phyloP scores from a whole-genome alignment of 2,888 invertebrate species.

The Didymodactylos carnosus region DNA sequence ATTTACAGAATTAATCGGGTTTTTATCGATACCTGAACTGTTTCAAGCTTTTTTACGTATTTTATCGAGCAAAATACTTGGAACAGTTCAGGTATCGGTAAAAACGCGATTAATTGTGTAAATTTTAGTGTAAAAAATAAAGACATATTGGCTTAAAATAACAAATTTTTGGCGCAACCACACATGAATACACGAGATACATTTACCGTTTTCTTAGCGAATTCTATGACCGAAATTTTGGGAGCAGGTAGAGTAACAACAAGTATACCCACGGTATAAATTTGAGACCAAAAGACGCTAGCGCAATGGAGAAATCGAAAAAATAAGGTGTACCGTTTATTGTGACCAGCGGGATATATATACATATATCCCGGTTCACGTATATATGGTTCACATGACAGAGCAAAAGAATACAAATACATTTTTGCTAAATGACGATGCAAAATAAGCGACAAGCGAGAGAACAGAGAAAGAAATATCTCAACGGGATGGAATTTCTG shows the following conservation, averaged over 20 bases:
- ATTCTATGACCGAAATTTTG: background rate
- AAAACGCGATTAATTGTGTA: no score
- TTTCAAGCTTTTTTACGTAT: background rate
- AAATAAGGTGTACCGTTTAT: background rate
- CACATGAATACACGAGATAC: background rate
- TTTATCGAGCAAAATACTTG: background rate
- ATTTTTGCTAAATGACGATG: no score
- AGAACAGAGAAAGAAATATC: no score
- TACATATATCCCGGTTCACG: no score
- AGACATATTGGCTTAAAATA: no score
- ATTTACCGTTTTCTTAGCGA: background rate
- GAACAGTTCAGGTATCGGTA: no score
- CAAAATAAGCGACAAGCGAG: no score
- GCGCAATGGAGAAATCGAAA: background rate
- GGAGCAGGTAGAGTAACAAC: background rate
- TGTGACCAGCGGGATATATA: slow-evolving; percentile 27
- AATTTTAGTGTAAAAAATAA: no score
- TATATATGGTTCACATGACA: no score
- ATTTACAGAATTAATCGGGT: no score
- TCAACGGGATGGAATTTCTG: no score
- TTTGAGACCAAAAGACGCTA: background rate
- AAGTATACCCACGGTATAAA: background rate
- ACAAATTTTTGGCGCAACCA: background rate
- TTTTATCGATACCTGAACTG: background rate
- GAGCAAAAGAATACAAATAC: no score